Evolutionary conservation across 2,888 invertebrate genomes (phyloP).

Genomic region (Cryptus armator): DNA sequence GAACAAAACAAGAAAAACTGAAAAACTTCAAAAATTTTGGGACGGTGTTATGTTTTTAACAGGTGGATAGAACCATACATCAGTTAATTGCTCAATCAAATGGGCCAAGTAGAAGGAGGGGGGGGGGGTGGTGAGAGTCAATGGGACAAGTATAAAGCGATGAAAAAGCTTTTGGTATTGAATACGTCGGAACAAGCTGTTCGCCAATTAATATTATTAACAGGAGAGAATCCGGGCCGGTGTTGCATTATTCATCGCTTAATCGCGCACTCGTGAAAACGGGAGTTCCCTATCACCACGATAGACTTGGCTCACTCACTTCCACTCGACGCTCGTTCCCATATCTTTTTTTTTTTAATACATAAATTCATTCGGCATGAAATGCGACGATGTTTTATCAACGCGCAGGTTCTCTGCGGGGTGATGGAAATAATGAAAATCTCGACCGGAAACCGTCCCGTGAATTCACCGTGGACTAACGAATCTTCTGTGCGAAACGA

Average conservation of each 20-base stretch:
- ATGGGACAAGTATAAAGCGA: background rate
- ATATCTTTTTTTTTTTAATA: constrained; percentile 13
- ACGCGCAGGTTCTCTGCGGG: background rate
- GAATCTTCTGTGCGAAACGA: constrained; percentile 53
- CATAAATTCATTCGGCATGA: constrained; percentile 58
- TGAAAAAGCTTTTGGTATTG: background rate
- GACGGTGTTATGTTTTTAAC: no score
- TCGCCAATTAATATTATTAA: constrained; percentile 48
- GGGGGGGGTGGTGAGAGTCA: background rate
- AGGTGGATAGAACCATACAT: no score
- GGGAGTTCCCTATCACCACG: background rate
- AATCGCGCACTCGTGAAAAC: constrained; percentile 23
- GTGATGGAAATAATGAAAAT: constrained; percentile 55
- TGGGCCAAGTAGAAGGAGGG: no score
- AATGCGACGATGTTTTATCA: constrained; percentile 34
- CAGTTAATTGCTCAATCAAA: no score
- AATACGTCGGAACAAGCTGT: constrained; percentile 32
- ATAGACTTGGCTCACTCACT: background rate
- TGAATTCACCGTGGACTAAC: constrained; percentile 49
- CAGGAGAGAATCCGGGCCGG: constrained; percentile 22
- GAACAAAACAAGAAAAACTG: no score
- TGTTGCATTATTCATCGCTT: constrained; percentile 61
- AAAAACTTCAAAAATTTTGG: no score
- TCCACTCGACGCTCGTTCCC: background rate
- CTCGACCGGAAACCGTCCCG: constrained; percentile 8